Percentiles rank a stretch among this genome's conserved stretches.
These are phyloP conservation scores for Saxicola maurus DNA, from an alignment of 2,797 vertebrate genomes.

Conservation along the genomic window DNA sequence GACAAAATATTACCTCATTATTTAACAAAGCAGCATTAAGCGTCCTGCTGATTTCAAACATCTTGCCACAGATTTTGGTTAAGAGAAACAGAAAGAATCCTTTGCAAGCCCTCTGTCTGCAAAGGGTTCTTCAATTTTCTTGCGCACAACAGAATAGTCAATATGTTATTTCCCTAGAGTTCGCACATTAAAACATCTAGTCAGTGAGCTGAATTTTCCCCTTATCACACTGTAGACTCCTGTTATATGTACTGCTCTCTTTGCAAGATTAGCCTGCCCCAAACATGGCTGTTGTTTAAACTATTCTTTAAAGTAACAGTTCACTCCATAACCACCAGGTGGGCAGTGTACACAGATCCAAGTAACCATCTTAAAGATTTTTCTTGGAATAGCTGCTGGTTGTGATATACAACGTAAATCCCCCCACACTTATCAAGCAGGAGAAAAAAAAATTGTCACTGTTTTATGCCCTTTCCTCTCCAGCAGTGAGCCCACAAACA, in stretches of 20 bases:
- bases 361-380: conserved; percentile 75
- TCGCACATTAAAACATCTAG: conserved; percentile 96
- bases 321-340: conserved; percentile 94
- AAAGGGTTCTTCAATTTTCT: conserved; percentile 90
- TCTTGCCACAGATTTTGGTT: conserved; percentile 88
- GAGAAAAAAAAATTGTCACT: not conserved
- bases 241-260: conserved; percentile 95
- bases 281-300: conserved; percentile 99
- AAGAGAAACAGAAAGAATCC: conserved; percentile 80
- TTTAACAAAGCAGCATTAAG: conserved; percentile 99
- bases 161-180: conserved; percentile 97
- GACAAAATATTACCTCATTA: conserved; percentile 97
- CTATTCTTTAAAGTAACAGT: conserved; percentile 97
- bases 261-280: conserved; percentile 97
- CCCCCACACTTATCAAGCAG: not conserved
- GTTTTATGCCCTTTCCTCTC: not conserved
- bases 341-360: conserved; percentile 90
- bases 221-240: conserved; percentile 97
- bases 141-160: conserved; percentile 88
- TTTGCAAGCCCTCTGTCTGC: conserved; percentile 89
- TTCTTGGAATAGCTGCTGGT: conserved; percentile 58
- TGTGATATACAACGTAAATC: conserved; percentile 30
- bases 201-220: conserved; percentile 90
- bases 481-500: not conserved
- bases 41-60: conserved; percentile 99